A percentile compares a stretch with the other conserved stretches of the same genome.
Conservation (phyloP, 2,797 vertebrate species). For the Cygnus olor region DNA sequence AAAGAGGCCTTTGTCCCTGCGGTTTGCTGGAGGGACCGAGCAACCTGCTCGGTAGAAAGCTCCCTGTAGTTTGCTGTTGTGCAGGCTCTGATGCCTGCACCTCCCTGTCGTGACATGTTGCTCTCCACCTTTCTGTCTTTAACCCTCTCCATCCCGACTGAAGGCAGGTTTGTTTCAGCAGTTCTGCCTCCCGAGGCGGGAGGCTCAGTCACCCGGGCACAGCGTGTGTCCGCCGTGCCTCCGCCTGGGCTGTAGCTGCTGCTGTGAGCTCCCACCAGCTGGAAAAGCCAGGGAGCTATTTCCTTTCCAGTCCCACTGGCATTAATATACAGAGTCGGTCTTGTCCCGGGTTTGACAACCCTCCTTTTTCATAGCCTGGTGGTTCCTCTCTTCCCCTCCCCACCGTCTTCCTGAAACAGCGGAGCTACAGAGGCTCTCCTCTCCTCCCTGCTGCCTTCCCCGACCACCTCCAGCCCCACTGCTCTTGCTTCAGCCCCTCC, state of each 20-base stretch:
- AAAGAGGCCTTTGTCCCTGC: neutral
- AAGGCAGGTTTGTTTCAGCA: neutral
- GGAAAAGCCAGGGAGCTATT: constrained; percentile 23
- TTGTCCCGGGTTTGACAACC: constrained; percentile 31
- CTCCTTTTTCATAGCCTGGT: neutral
- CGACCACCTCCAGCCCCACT: neutral
- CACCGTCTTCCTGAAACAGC: neutral
- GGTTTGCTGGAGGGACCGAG: neutral
- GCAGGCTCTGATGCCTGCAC: neutral
- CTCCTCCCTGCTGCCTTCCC: neutral
- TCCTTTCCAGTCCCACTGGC: constrained; percentile 28
- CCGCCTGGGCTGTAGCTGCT: neutral
- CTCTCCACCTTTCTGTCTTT: neutral
- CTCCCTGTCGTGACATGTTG: neutral
- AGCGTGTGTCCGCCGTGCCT: neutral
- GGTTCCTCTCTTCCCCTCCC: neutral
- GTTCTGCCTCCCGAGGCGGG: accelerated
- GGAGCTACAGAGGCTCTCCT: neutral
- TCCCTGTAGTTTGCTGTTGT: neutral
- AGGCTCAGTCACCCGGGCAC: neutral
- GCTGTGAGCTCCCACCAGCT: neutral
- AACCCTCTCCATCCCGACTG: neutral
- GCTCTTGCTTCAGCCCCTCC: neutral
- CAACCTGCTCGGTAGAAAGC: neutral
- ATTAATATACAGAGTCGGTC: neutral